These are phyloP conservation scores for Sminthurides bifidus DNA, from an alignment of 1,140 invertebrate species.

Conservation along the genomic window DNA sequence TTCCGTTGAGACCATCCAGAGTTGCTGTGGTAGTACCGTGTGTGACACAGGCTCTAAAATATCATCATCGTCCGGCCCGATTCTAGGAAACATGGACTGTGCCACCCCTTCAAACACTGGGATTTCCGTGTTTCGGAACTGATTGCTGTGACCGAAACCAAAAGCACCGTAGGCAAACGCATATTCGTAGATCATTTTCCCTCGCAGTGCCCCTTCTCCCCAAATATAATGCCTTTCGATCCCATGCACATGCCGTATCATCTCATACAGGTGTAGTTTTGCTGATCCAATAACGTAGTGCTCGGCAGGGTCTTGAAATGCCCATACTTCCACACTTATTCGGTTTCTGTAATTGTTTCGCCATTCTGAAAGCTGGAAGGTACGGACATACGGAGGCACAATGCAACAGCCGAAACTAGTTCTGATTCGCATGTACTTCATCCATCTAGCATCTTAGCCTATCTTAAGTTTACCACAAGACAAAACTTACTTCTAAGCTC, in stretches of 20 bases:
- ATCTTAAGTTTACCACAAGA: too few relatives aligned
- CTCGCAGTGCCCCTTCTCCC: conserved; percentile 9
- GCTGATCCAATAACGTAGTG: conserved; percentile 19
- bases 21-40: too few relatives aligned
- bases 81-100: conserved; percentile 25
- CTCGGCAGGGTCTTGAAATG: conserved; percentile 22
- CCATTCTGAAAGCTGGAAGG: conserved; percentile 11
- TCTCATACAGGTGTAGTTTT: conserved; percentile 14
- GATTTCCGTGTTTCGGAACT: conserved; percentile 16
- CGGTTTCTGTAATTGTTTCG: conserved; percentile 8
- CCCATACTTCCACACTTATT: conserved; percentile 15
- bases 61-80: conserved; percentile 4
- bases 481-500: conserved; percentile 5
- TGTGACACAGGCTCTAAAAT: too few relatives aligned
- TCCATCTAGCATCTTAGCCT: not conserved
- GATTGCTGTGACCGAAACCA: conserved; percentile 23
- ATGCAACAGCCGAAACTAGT: not conserved
- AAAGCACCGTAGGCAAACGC: conserved; percentile 22
- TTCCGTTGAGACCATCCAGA: too few relatives aligned
- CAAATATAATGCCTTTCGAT: conserved; percentile 1
- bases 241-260: conserved; percentile 14
- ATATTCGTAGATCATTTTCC: conserved; percentile 15
- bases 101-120: conserved; percentile 8
- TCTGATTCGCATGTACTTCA: not conserved
- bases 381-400: not conserved